phyloP scores from a whole-genome alignment of 2,797 vertebrate species.

The Parambassis ranga region DNA sequence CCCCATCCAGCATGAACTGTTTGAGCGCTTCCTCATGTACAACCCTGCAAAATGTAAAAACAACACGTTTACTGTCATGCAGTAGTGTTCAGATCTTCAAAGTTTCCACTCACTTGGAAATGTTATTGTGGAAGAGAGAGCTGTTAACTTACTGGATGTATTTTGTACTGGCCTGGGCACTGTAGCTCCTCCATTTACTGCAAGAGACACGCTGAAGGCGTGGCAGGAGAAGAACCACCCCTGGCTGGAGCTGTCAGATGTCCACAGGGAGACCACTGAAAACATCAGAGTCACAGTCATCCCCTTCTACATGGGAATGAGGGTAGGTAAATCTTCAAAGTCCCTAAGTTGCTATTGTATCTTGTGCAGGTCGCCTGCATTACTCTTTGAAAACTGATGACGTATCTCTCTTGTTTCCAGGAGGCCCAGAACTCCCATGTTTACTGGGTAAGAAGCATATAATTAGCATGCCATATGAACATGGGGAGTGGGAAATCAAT shows the following conservation, averaged over 20 bases:
- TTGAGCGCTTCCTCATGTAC: constrained; percentile 93
- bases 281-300: constrained; percentile 97
- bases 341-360: background rate
- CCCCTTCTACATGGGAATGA: constrained; percentile 99
- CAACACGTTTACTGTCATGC: background rate
- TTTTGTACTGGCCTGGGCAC: background rate
- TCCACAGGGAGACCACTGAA: constrained; percentile 96
- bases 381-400: background rate
- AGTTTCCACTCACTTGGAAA: background rate
- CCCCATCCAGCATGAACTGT: constrained; percentile 97
- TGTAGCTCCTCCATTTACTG: constrained; percentile 89
- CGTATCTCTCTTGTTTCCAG: constrained; percentile 66
- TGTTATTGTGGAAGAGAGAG: too few relatives aligned
- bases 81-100: background rate
- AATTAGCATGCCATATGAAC: background rate
- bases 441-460: constrained; percentile 91
- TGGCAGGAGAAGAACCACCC: constrained; percentile 99
- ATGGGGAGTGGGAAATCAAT: background rate
- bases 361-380: background rate
- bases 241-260: constrained; percentile 96
- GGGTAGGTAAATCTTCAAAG: constrained; percentile 73
- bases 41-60: constrained; percentile 93
- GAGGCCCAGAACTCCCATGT: constrained; percentile 99
- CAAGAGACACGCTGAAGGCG: constrained; percentile 92
- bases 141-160: background rate